These are phyloP conservation scores for Lophotis ruficrista DNA, from an alignment of 2,113 vertebrate genomes.

Conservation along the genomic window DNA sequence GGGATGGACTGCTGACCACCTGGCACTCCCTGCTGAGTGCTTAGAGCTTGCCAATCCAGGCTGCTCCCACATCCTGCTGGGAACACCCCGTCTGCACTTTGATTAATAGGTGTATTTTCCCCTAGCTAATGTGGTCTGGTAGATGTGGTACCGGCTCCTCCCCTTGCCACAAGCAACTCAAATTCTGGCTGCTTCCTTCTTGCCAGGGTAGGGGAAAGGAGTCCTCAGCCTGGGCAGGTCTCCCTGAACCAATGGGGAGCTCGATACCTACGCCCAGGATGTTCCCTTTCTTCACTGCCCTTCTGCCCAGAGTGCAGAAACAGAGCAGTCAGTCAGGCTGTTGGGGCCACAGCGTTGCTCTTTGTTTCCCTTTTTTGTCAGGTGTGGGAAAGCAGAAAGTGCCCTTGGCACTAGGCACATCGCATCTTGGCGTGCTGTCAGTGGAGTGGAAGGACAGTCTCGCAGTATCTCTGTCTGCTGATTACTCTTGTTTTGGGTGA, in stretches of 20 bases:
- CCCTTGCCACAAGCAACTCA: neutral
- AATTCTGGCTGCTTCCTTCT: neutral
- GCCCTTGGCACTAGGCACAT: neutral
- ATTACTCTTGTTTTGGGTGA: neutral
- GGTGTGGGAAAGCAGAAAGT: neutral
- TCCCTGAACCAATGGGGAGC: neutral
- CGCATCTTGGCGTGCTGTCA: neutral
- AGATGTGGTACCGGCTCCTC: neutral
- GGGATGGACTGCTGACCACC: slow-evolving; percentile 27
- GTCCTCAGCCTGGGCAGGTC: neutral
- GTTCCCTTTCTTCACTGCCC: neutral
- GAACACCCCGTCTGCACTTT: neutral
- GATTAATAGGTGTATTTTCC: neutral
- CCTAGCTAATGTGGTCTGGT: neutral
- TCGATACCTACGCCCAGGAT: neutral
- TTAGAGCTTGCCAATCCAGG: neutral
- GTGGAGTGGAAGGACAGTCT: neutral
- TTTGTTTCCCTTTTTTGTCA: neutral
- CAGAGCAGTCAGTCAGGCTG: neutral
- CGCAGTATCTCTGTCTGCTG: neutral
- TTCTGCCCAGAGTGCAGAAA: neutral
- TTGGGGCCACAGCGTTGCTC: neutral
- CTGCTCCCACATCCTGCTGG: slow-evolving; percentile 49
- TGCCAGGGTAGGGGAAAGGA: neutral
- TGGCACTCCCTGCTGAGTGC: slow-evolving; percentile 1